These are phyloP conservation scores for Ramazzottius varieornatus DNA, from an alignment of 2,888 invertebrate species.

Conservation along the genomic window DNA sequence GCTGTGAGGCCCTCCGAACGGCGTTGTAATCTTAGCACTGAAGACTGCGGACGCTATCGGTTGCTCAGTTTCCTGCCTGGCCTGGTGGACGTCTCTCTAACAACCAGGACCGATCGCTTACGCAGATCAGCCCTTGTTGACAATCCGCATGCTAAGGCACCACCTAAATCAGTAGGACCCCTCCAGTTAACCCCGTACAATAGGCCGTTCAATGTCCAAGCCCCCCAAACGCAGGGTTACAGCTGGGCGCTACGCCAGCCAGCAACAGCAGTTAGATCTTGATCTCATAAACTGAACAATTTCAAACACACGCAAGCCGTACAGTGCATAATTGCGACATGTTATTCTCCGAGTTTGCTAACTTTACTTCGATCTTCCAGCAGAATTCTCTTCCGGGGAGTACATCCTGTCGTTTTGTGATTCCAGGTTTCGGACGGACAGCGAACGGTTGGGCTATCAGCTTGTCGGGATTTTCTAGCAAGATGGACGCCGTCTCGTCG, in stretches of 20 bases:
- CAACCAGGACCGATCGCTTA: background rate
- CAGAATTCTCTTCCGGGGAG: too few relatives aligned
- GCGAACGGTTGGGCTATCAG: too few relatives aligned
- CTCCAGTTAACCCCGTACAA: background rate
- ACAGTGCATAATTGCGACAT: too few relatives aligned
- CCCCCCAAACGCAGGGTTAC: constrained; percentile 1
- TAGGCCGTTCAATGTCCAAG: background rate
- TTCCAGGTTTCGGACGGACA: too few relatives aligned
- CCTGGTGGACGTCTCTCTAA: constrained; percentile 1
- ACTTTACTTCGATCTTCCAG: too few relatives aligned
- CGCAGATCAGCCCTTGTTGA: background rate
- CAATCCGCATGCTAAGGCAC: constrained; percentile 1
- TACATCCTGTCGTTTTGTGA: too few relatives aligned
- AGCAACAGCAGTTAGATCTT: background rate
- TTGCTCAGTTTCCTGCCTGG: constrained; percentile 3
- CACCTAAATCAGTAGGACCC: background rate
- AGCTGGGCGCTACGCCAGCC: background rate
- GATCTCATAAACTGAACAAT: background rate
- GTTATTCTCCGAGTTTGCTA: too few relatives aligned
- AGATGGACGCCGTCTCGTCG: too few relatives aligned
- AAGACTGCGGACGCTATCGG: background rate
- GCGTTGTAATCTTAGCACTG: background rate
- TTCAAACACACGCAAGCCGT: too few relatives aligned
- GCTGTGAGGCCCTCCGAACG: background rate
- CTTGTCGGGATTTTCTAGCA: too few relatives aligned